Evolutionary conservation across 2,797 vertebrate genomes (phyloP), one percentile per base, ranked within the genome.

Genomic region (Rhinogobio ventralis): DNA sequence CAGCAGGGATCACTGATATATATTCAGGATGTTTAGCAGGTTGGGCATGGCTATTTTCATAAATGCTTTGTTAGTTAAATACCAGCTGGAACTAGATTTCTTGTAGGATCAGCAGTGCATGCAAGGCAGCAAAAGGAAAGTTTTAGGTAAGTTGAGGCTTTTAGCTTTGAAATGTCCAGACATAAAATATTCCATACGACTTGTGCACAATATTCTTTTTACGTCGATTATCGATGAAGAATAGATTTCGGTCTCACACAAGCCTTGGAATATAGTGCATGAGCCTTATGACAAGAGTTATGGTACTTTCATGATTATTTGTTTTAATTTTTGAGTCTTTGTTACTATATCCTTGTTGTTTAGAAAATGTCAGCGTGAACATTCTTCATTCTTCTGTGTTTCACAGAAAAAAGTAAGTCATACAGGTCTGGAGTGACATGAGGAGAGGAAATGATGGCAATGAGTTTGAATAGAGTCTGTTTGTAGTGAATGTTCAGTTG

Each of bases 21-120:
- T 42, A 60, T 78, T 62, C 75, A 11, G 57, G 9, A 20, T 64
- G 57, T 57, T 64, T 64, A 25, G 53, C 76, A 60, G 76, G 23
- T 62, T 75, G 72, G 51, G 73, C 20, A 30, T 36, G 73, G 51
- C 73, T 36, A 33, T 75, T 55, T 75, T n/a, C 73, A 75, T 53
- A 39, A 75, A 53, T 57, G 51, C 51, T 75, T 57, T 75, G 36
- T 64, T 78, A 60, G 76, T 64, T 64, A 78, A 78, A 64, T 78
- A 64, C 9, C 76, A 30, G 57, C 57, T 28, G 39, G 76, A 46
- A 8, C 15, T 46, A 23, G 36, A 78, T 78, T 25, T 28, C 25
- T 78, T 78, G 39, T 14, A 14, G 8, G 33, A 77, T 8, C n/a
- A 78, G 53, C 15, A 28, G 55, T 10, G n/a, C 14, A n/a, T 45